These are phyloP conservation scores for Machimus rusticus DNA, from an alignment of 2,888 invertebrate species.

Conservation along the genomic window DNA sequence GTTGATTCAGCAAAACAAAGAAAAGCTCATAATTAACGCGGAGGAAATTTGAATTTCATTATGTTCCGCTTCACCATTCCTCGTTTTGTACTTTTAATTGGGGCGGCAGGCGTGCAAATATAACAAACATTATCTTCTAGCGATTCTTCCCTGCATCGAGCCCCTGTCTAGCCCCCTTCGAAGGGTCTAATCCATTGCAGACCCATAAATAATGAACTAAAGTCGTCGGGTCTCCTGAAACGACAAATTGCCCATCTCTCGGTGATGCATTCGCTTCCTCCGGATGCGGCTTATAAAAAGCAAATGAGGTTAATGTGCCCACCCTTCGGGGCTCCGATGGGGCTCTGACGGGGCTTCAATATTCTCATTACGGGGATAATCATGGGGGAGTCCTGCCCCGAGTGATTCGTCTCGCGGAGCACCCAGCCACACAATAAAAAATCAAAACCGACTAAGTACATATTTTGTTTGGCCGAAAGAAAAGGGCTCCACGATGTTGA, in stretches of 20 bases:
- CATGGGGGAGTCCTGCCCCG: neutral
- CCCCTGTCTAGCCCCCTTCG: neutral
- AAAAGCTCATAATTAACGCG: neutral
- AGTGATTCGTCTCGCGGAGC: neutral
- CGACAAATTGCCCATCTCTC: neutral
- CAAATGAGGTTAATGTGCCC: slow-evolving; percentile 1
- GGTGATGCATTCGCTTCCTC: neutral
- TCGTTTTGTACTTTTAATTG: neutral
- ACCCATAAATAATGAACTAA: slow-evolving; percentile 23
- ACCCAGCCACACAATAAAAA: neutral
- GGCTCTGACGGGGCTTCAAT: neutral
- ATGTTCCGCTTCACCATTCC: neutral
- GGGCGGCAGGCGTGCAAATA: neutral
- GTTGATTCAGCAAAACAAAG: neutral
- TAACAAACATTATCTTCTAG: neutral
- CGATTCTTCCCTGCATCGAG: neutral
- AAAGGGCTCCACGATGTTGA: neutral
- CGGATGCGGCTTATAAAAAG: neutral
- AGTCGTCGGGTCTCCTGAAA: neutral
- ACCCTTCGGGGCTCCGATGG: neutral
- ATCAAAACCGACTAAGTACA: neutral
- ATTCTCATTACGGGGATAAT: slow-evolving; percentile 30
- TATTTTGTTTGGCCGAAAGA: neutral
- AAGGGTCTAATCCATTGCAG: neutral
- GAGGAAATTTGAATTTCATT: neutral